Evolutionary conservation across 2,797 vertebrate species (phyloP).

Genomic region (Myiotriccus ornatus): DNA sequence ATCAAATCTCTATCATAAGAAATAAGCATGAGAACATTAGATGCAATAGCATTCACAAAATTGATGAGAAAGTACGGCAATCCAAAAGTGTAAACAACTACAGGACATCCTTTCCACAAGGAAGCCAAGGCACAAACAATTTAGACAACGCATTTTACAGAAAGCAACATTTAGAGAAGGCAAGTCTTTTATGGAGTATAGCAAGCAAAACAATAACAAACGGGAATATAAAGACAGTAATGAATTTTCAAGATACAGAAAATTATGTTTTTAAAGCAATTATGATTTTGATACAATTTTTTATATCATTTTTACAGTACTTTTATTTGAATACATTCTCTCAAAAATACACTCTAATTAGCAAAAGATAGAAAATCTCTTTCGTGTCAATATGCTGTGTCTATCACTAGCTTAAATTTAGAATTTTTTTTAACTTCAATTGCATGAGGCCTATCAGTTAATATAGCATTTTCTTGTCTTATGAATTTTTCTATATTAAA

Average conservation of each 20-base stretch:
- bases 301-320: neutral
- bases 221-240: neutral
- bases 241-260: neutral
- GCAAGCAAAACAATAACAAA: neutral
- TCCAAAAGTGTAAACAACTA: neutral
- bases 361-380: neutral
- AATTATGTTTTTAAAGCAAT: neutral
- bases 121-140: conserved; percentile 40
- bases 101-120: conserved; percentile 31
- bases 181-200: neutral
- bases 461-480: neutral
- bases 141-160: neutral
- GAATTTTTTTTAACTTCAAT: neutral
- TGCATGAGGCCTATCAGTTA: neutral
- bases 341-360: neutral
- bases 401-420: neutral
- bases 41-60: neutral
- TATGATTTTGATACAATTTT: neutral
- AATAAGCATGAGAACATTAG: neutral
- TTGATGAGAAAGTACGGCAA: neutral
- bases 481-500: fast-evolving
- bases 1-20: neutral
- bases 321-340: neutral
- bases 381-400: neutral
- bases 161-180: neutral